phyloP scores from a whole-genome alignment of 2,113 vertebrate genomes.

The Chlorodrepanis virens region DNA sequence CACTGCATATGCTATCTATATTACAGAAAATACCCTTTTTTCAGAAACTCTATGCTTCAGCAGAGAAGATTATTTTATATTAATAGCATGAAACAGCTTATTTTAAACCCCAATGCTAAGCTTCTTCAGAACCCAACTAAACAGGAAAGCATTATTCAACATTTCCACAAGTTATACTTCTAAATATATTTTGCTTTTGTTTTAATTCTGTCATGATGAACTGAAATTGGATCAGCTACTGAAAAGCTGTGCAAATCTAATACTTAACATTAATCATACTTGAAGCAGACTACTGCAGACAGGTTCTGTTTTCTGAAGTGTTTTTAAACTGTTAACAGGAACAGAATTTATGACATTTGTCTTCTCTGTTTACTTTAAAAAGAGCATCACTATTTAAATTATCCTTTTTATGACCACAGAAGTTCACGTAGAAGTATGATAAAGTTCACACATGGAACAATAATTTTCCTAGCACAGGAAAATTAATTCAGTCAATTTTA shows the following conservation, averaged over 20 bases:
- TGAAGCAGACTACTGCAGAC: not conserved
- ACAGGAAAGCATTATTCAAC: not conserved
- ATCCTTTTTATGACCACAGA: not conserved
- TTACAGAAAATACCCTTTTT: not conserved
- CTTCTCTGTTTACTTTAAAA: not conserved
- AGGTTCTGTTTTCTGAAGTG: not conserved
- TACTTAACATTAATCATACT: not conserved
- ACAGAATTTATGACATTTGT: not conserved
- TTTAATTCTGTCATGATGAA: not conserved
- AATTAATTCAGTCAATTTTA: not conserved
- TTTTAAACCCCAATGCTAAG: not conserved
- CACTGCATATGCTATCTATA: not conserved
- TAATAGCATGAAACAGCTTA: not conserved
- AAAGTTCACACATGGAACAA: not conserved
- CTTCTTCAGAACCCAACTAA: not conserved
- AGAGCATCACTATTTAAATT: not conserved
- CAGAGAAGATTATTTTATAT: not conserved
- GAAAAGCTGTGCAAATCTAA: not conserved
- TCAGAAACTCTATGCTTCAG: not conserved
- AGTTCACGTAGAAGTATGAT: not conserved
- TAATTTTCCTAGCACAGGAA: not conserved
- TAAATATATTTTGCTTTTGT: not conserved
- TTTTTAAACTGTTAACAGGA: conserved; percentile 21
- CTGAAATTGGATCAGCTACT: not conserved
- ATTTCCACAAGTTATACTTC: not conserved